Evolutionary conservation across 2,888 invertebrate species (phyloP), one percentile per base, ranked within the genome.

Genomic region (Cheilosia scutellata): DNA sequence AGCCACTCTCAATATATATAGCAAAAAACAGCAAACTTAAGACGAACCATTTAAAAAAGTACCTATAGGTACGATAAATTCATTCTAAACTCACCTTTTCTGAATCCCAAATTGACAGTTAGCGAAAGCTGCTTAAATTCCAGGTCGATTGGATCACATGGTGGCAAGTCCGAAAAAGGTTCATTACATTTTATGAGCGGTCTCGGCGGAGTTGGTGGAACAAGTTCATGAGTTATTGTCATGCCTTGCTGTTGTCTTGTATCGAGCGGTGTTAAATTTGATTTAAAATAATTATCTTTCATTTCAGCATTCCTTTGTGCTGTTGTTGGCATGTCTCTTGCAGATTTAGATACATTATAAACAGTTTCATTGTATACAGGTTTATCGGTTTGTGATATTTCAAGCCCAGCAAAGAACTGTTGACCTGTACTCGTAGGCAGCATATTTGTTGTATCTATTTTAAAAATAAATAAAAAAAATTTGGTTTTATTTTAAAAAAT

Each of bases 41-140:
- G n/a, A 29, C 9, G 4, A 55, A 3, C 1, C 20, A 33, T 31
- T 16, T 16, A 13, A 25, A 31, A 29, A 20, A 66, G 13, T n/a
- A n/a, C n/a, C n/a, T n/a, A n/a, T n/a, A 20, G 7, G 16, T 16
- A 25, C 0, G 55, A 6, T n/a, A 2, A 29, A 25, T 29, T 49
- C 16, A 7, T 62, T 25, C 5, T 27, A 5, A 13, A 90, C 93
- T 92, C 91, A 96, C 96, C 96, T 94, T 95, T 95, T 89, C 94
- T 94, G 44, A 95, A 95, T 87, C 96, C 96, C 78, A 96, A 93
- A 44, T 94, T 94, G 20, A 96, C 96, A 0, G 94, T 95, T 89
- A 95, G 96, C 0, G 94, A 94, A 87, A 97, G 94, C 89, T 96
- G 95, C 79, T 95, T 95, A 91, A 97, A 97, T 88, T 94, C 94